These are phyloP conservation scores for Podarcis muralis DNA, from an alignment of 2,113 vertebrate genomes.

Conservation along the genomic window DNA sequence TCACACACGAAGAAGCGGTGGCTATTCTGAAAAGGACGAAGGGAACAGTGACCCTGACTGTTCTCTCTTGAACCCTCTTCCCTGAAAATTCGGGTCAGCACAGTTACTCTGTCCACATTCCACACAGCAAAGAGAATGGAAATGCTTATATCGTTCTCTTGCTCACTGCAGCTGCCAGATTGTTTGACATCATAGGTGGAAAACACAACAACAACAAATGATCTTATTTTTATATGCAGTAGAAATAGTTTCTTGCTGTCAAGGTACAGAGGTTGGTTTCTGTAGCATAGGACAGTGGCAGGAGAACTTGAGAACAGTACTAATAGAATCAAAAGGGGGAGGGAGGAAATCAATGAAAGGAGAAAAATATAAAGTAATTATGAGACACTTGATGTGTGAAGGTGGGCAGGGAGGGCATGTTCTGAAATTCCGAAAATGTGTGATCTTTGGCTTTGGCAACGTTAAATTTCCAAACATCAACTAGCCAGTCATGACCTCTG, in stretches of 20 bases:
- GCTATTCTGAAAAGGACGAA: slow-evolving; percentile 94
- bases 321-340: not conserved
- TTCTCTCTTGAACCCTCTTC: slow-evolving; percentile 82
- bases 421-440: not conserved
- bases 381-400: not conserved
- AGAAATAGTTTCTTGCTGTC: slow-evolving; percentile 45
- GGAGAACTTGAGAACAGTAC: slow-evolving; percentile 27
- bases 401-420: not conserved
- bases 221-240: slow-evolving; percentile 42
- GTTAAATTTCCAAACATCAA: not conserved
- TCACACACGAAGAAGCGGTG: slow-evolving; percentile 95
- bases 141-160: slow-evolving; percentile 16
- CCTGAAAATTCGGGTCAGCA: not conserved
- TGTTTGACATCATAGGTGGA: slow-evolving; percentile 23
- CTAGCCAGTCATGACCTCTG: not conserved
- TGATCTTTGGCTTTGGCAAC: not conserved
- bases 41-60: slow-evolving; percentile 90
- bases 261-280: slow-evolving; percentile 13
- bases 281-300: not conserved
- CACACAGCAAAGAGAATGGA: slow-evolving; percentile 4
- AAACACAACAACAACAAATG: slow-evolving; percentile 6
- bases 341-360: not conserved
- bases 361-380: not conserved
- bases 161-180: not conserved
- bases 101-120: slow-evolving; percentile 4